Evolutionary conservation across 1,140 invertebrate genomes (phyloP), one percentile per base, ranked within the genome.

Genomic region (Hyles euphorbiae): DNA sequence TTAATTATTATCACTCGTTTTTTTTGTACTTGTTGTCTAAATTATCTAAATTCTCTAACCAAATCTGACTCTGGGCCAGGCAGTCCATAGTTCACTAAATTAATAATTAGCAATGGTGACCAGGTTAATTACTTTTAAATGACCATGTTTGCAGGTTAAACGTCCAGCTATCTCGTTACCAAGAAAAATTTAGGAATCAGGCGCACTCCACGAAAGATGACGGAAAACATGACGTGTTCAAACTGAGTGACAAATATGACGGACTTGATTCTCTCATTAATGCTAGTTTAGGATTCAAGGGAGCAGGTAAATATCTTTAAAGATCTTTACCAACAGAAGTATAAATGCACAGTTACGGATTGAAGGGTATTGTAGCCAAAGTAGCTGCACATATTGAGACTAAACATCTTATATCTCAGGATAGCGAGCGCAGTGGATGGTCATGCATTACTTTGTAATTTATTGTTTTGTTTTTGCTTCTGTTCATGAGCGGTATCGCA

Each of bases 131-230:
- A 22, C 22, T 22, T 22, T 22, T 22, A 22, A 22, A 44, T 59
- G 40, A 58, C 3, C 9, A 34, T 34, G 36, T 48, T 87, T 86
- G 52, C 68, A 90, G 91, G 52, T 74, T 94, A 34, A 94, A 94
- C 70, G 84, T 92, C 3, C 93, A 94, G 64, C 74, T 94, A 34
- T 92, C 93, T 60, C 87, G 90, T 9, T 94, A 93, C 67, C 93
- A 94, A 78, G 91, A 94, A 58, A 93, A 91, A 63, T 56, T 94
- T 3, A 78, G 90, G 12, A 68, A 11, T n/a, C 76, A 70, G 48
- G 50, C 22, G 33, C 33, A 48, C 67, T 67, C 68, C 60, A 22
- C 22, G 0, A 54, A 62, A 5, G 59, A 67, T 0, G 74, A 75
- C 2, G 69, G 57, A 5, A 76, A 72, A 53, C 54, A 22, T 8